Conservation (phyloP, 2,113 vertebrate genomes). For the Thunnus thynnus region DNA sequence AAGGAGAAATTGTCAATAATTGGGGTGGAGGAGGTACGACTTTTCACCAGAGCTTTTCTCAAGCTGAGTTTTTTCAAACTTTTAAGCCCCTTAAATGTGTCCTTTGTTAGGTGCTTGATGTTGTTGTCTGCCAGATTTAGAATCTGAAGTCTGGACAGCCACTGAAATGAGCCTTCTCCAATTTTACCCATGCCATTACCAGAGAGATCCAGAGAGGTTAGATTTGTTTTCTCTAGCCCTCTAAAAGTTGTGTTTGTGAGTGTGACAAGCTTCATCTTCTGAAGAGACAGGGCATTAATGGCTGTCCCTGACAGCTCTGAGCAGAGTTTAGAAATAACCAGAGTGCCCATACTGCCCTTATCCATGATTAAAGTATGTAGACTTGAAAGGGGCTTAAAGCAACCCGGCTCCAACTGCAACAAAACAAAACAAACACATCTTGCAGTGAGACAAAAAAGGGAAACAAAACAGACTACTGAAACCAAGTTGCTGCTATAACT, state of each 20-base stretch:
- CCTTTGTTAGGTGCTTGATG: constrained; percentile 80
- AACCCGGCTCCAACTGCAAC: constrained; percentile 87
- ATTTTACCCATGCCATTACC: constrained; percentile 85
- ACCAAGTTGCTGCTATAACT: neutral
- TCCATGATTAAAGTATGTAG: constrained; percentile 87
- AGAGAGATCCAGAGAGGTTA: constrained; percentile 90
- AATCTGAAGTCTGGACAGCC: constrained; percentile 85
- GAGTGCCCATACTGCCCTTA: constrained; percentile 76
- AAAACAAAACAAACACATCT: constrained; percentile 26
- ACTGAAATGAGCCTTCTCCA: constrained; percentile 85
- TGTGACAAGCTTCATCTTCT: constrained; percentile 75
- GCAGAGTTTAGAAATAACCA: constrained; percentile 81
- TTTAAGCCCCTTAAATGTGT: constrained; percentile 88
- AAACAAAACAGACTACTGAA: constrained; percentile 48
- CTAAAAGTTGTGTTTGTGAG: constrained; percentile 84
- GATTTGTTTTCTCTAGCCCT: constrained; percentile 86
- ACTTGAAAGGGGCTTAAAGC: constrained; percentile 87
- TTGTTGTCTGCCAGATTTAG: constrained; percentile 88
- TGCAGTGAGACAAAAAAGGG: constrained; percentile 34
- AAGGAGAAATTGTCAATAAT: constrained; percentile 90
- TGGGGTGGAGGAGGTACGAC: constrained; percentile 43
- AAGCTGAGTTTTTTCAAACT: constrained; percentile 87
- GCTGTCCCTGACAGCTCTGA: constrained; percentile 86
- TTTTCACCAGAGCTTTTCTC: constrained; percentile 80
- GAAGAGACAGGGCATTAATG: constrained; percentile 87